Evolutionary conservation across 2,888 invertebrate species (phyloP).

Genomic region (Ennomos fuscantarius): DNA sequence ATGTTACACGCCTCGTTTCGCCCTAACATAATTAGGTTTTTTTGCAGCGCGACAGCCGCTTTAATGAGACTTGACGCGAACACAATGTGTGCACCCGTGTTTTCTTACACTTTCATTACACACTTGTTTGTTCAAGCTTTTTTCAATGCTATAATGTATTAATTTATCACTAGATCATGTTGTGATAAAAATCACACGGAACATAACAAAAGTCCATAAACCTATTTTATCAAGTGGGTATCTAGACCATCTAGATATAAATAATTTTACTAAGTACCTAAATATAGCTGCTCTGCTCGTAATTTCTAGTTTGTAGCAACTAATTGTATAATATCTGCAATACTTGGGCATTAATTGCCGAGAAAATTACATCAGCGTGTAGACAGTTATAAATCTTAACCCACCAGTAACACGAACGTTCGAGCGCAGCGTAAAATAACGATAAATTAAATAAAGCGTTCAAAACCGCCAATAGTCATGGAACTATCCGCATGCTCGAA

Average conservation of each 20-base stretch:
- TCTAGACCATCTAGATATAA: no score
- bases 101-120: conserved; percentile 39
- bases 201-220: conserved; percentile 19
- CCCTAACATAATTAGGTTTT: conserved; percentile 59
- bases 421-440: conserved; percentile 47
- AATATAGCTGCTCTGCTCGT: not conserved
- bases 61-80: conserved; percentile 40
- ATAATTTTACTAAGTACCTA: no score
- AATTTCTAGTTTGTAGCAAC: conserved; percentile 4
- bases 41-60: conserved; percentile 49
- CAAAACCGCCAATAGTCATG: conserved; percentile 69
- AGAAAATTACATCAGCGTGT: conserved; percentile 29
- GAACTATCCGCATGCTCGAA: conserved; percentile 57
- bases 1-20: conserved; percentile 61
- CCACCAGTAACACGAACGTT: conserved; percentile 39
- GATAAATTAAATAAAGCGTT: conserved; percentile 62
- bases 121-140: conserved; percentile 19
- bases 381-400: conserved; percentile 29
- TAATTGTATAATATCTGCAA: conserved; percentile 24
- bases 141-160: not conserved
- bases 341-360: conserved; percentile 25
- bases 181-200: conserved; percentile 20
- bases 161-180: conserved; percentile 13
- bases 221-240: not conserved
- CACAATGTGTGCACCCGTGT: conserved; percentile 37